Conservation (phyloP, 2,888 invertebrate genomes). For the Dryobotodes eremita region DNA sequence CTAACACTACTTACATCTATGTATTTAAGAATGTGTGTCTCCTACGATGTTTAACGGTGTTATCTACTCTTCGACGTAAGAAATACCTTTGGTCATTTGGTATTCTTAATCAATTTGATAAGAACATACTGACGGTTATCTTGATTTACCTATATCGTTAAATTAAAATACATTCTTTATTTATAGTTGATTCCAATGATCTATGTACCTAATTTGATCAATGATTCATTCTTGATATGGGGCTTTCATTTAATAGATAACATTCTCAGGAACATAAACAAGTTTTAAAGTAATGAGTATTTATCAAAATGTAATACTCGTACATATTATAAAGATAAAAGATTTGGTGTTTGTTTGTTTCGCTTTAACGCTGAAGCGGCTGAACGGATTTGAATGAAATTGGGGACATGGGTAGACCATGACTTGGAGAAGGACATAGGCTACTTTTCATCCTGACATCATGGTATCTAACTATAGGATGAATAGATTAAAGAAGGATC, state of each 20-base stretch:
- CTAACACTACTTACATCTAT: background rate
- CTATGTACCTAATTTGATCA: conserved; percentile 23
- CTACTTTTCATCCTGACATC: too few species aligned
- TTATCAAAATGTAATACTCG: too few species aligned
- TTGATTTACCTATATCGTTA: conserved; percentile 39
- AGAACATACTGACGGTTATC: conserved; percentile 9
- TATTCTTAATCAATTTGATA: conserved; percentile 41
- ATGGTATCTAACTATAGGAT: too few species aligned
- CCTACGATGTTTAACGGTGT: conserved; percentile 5
- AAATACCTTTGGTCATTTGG: conserved; percentile 7
- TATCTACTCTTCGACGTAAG: conserved; percentile 20
- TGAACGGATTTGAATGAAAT: too few species aligned
- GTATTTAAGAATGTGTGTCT: background rate
- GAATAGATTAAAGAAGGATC: background rate
- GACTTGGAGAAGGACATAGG: too few species aligned
- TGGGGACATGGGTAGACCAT: too few species aligned
- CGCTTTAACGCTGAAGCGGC: too few species aligned
- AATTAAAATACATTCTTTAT: conserved; percentile 8
- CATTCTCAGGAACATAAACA: background rate
- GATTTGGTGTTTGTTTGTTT: too few species aligned
- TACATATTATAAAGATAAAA: too few species aligned
- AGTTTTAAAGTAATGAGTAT: background rate
- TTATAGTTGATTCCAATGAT: conserved; percentile 8
- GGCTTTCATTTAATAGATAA: conserved; percentile 12
- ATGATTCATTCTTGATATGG: conserved; percentile 20